phyloP scores from a whole-genome alignment of 2,113 vertebrate species.

The Zosterops borbonicus region DNA sequence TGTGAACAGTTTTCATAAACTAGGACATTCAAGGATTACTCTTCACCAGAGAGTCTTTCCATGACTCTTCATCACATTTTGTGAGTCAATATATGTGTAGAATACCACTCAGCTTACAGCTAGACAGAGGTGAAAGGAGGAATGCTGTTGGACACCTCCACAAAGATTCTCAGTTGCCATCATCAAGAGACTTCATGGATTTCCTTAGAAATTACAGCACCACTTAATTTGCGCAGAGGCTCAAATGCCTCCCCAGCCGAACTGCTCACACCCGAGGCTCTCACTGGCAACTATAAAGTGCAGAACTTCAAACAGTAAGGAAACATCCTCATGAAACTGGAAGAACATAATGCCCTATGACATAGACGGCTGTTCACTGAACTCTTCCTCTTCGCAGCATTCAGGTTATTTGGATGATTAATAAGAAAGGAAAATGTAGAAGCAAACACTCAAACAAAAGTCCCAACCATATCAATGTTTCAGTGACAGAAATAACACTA shows the following conservation, averaged over 20 bases:
- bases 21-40: not conserved
- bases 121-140: not conserved
- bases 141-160: not conserved
- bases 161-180: not conserved
- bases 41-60: not conserved
- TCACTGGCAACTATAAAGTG: not conserved
- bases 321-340: not conserved
- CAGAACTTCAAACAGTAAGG: not conserved
- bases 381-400: not conserved
- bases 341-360: not conserved
- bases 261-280: not conserved
- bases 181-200: not conserved
- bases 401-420: not conserved
- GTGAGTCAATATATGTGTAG: rapidly evolving
- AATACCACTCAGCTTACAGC: not conserved
- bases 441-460: slow-evolving; percentile 21
- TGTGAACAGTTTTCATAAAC: not conserved
- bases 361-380: not conserved
- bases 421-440: not conserved
- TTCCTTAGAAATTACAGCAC: not conserved
- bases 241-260: not conserved
- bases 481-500: slow-evolving; percentile 5
- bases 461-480: not conserved
- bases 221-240: not conserved
- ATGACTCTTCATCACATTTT: not conserved